Percentiles rank a stretch among this genome's conserved stretches.
phyloP scores from a whole-genome alignment of 2,113 vertebrate species.

The Nibea coibor region DNA sequence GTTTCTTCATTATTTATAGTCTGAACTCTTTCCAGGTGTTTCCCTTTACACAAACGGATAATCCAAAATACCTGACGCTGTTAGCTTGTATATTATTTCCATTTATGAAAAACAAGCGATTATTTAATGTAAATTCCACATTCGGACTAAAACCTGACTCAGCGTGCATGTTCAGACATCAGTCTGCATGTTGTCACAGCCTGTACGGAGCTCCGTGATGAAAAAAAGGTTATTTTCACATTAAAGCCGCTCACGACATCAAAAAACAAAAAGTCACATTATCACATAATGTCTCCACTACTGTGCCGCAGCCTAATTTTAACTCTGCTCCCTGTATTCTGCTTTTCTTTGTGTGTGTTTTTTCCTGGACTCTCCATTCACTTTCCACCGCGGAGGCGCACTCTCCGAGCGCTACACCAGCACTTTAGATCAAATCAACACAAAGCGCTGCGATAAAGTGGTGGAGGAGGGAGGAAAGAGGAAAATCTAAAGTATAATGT shows the following conservation, averaged over 20 bases:
- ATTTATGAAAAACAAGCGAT: conserved; percentile 2
- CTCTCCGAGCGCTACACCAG: conserved; percentile 29
- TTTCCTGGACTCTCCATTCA: not conserved
- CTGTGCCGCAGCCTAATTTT: not conserved
- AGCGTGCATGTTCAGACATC: not conserved
- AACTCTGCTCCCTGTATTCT: not conserved
- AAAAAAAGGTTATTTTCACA: not conserved
- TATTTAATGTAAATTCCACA: conserved; percentile 9
- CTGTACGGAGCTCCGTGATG: not conserved
- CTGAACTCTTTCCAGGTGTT: not conserved
- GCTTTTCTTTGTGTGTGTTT: conserved; percentile 7
- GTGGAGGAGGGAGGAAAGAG: not conserved
- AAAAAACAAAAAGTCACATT: conserved; percentile 5
- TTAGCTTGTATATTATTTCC: not conserved
- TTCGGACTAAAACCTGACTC: not conserved
- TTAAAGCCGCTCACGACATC: not conserved
- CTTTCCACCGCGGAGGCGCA: not conserved
- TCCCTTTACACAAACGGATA: not conserved
- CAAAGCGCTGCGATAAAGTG: conserved; percentile 26
- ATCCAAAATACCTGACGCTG: not conserved
- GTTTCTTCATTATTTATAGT: not conserved
- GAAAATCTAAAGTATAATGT: conserved; percentile 31
- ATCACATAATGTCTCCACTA: not conserved
- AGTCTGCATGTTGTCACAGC: not conserved
- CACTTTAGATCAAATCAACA: conserved; percentile 35